Percentiles rank a stretch among this genome's conserved stretches.
phyloP scores from a whole-genome alignment of 2,888 invertebrate species.

The Caenorhabditis sp. region DNA sequence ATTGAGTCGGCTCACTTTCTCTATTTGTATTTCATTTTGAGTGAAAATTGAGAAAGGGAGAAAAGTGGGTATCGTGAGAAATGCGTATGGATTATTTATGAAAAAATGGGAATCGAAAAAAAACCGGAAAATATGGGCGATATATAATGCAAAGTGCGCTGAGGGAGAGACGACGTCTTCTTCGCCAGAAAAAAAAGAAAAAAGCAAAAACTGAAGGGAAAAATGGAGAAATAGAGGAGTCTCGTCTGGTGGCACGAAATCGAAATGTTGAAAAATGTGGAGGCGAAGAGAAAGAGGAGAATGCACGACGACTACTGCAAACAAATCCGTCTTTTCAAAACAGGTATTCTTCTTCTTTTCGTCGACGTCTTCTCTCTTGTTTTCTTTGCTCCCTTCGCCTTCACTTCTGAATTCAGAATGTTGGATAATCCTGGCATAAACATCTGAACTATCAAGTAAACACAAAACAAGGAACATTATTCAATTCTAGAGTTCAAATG shows the following conservation, averaged over 20 bases:
- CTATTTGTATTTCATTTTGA: constrained; percentile 41
- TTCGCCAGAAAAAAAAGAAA: not conserved
- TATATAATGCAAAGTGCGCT: constrained; percentile 37
- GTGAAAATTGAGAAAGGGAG: not conserved
- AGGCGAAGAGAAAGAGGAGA: constrained; percentile 12
- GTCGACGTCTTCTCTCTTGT: not conserved
- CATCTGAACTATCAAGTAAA: too few relatives aligned
- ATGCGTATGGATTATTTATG: constrained; percentile 57
- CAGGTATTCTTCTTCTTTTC: constrained; percentile 34
- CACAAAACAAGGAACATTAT: too few relatives aligned
- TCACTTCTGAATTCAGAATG: not conserved
- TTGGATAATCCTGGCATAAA: not conserved
- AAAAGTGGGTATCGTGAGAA: constrained; percentile 26
- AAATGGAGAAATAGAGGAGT: constrained; percentile 6
- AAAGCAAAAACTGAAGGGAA: too few relatives aligned
- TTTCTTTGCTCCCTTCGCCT: not conserved
- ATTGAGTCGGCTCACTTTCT: not conserved
- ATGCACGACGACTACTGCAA: constrained; percentile 34
- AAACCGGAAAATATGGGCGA: constrained; percentile 21
- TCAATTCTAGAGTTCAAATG: too few relatives aligned
- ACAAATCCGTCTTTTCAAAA: constrained; percentile 20
- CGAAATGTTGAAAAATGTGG: constrained; percentile 40
- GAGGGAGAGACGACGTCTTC: not conserved
- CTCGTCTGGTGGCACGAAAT: constrained; percentile 40
- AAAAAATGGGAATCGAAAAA: constrained; percentile 29